Evolutionary conservation across 2,113 vertebrate species (phyloP).

Genomic region (Felis chaus): DNA sequence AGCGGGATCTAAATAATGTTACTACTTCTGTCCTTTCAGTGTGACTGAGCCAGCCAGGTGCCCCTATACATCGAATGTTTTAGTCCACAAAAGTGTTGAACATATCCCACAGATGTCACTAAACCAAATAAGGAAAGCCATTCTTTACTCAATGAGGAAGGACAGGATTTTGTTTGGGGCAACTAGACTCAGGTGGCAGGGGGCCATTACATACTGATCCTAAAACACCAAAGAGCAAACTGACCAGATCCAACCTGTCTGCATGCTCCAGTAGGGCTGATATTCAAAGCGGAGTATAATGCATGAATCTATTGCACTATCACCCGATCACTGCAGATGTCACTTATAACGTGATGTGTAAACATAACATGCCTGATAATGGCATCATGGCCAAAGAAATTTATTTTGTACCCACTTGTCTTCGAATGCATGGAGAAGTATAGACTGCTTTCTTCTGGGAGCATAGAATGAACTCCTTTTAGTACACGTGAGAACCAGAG

Average conservation of each 20-base stretch:
- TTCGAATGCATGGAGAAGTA: not conserved
- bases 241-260: rapidly evolving
- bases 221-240: not conserved
- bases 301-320: not conserved
- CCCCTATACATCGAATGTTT: not conserved
- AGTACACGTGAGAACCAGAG: not conserved
- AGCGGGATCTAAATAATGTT: not conserved
- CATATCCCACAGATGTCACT: not conserved
- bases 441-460: not conserved
- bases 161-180: not conserved
- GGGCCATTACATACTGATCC: rapidly evolving
- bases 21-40: not conserved
- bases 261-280: not conserved
- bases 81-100: too few species aligned
- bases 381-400: not conserved
- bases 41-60: too few species aligned
- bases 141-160: not conserved
- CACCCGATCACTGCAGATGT: not conserved
- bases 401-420: not conserved
- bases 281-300: not conserved
- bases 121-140: not conserved
- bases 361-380: not conserved
- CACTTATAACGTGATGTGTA: too few species aligned
- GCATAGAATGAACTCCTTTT: not conserved
- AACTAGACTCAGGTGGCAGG: too few species aligned